Evolutionary conservation across 2,888 invertebrate species (phyloP).

Genomic region (Podabrus alpinus): DNA sequence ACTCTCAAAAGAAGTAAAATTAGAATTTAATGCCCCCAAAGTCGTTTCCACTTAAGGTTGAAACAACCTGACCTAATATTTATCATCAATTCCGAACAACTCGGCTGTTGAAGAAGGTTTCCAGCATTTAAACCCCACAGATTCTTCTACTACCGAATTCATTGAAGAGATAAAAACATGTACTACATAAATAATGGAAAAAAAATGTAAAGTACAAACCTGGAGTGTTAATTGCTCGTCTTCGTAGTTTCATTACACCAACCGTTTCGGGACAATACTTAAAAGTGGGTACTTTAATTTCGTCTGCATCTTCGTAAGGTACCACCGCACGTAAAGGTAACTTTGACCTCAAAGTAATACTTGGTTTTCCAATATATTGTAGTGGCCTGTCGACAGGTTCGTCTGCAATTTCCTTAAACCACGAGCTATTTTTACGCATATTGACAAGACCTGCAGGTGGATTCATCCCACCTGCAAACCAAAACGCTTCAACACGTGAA

Average conservation of each 20-base stretch:
- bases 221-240: conserved; percentile 72
- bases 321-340: conserved; percentile 71
- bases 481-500: conserved; percentile 83
- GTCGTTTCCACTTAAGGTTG: too few relatives aligned
- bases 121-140: too few relatives aligned
- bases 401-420: conserved; percentile 45
- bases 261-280: conserved; percentile 65
- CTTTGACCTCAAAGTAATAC: conserved; percentile 70
- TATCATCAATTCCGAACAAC: too few relatives aligned
- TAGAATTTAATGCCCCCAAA: too few relatives aligned
- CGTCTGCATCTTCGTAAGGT: conserved; percentile 61
- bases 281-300: conserved; percentile 63
- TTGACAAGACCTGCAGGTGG: conserved; percentile 58
- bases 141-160: too few relatives aligned
- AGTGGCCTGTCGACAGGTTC: conserved; percentile 68
- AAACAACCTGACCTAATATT: too few relatives aligned
- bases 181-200: too few relatives aligned
- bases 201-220: conserved; percentile 55
- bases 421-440: conserved; percentile 39
- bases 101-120: too few relatives aligned
- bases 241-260: conserved; percentile 61
- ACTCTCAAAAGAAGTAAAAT: too few relatives aligned
- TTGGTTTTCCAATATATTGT: conserved; percentile 72
- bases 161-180: too few relatives aligned
- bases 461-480: conserved; percentile 76